Percentiles rank a stretch among this genome's conserved stretches.
Evolutionary conservation across 2,113 vertebrate genomes (phyloP).

Genomic region (Indri indri): DNA sequence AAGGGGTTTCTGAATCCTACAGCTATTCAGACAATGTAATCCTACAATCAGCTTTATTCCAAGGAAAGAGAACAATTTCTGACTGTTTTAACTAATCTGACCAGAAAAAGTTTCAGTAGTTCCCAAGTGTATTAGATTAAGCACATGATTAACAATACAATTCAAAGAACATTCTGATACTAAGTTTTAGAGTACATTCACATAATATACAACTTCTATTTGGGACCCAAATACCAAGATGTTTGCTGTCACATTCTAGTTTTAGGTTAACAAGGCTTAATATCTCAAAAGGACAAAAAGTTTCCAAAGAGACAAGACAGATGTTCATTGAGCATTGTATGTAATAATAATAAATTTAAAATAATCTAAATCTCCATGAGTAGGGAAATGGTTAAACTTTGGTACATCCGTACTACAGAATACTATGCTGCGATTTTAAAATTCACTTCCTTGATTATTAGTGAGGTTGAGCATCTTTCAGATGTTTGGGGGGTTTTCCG

Average conservation of each 20-base stretch:
- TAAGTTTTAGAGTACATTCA: slow-evolving; percentile 25
- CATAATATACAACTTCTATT: neutral
- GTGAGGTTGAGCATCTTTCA: neutral
- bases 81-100: slow-evolving; percentile 68
- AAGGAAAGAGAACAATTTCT: slow-evolving; percentile 66
- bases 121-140: slow-evolving; percentile 65
- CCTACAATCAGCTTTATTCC: slow-evolving; percentile 73
- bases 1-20: slow-evolving; percentile 51
- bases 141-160: slow-evolving; percentile 71
- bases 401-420: neutral
- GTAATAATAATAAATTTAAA: neutral
- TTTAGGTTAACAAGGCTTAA: neutral
- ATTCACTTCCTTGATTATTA: neutral
- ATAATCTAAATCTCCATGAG: neutral
- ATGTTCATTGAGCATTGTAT: neutral
- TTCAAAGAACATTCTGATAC: slow-evolving; percentile 48
- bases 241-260: neutral
- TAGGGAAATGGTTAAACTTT: neutral
- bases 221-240: neutral
- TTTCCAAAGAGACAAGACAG: neutral
- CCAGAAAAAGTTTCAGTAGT: slow-evolving; percentile 65
- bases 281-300: neutral
- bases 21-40: slow-evolving; percentile 64
- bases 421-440: neutral
- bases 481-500: neutral